Percentiles rank a stretch among this genome's conserved stretches.
phyloP scores from a whole-genome alignment of 2,113 vertebrate genomes.

The Eretmochelys imbricata region DNA sequence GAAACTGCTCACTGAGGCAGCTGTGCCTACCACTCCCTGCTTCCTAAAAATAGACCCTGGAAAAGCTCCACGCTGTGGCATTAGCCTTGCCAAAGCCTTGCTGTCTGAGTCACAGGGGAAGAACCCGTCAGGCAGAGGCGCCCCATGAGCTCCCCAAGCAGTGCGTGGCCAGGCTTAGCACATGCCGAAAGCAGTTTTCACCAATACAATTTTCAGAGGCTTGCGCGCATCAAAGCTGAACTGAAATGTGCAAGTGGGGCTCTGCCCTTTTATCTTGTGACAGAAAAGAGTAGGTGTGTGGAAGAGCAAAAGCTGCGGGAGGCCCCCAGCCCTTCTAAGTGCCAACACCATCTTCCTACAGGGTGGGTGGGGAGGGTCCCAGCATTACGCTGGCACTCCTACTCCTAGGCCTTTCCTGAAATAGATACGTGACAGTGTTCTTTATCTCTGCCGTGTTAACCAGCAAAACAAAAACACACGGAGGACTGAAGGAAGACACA shows the following conservation, averaged over 20 bases:
- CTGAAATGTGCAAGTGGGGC: not conserved
- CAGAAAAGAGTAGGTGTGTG: not conserved
- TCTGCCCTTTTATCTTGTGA: conserved; percentile 5
- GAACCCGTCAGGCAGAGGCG: not conserved
- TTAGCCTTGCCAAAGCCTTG: not conserved
- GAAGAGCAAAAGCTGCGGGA: conserved; percentile 7
- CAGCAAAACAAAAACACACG: not conserved
- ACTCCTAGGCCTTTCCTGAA: not conserved
- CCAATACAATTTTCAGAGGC: accelerated
- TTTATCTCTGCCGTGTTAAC: accelerated
- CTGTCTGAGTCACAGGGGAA: conserved; percentile 24
- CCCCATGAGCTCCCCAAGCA: accelerated
- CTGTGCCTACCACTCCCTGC: conserved; percentile 25
- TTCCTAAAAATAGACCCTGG: conserved; percentile 68
- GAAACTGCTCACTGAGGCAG: conserved; percentile 43
- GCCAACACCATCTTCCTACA: not conserved
- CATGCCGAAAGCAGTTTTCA: not conserved
- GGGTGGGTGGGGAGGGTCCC: conserved; percentile 47
- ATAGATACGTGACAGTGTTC: accelerated
- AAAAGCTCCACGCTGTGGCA: accelerated
- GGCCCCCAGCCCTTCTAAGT: not conserved
- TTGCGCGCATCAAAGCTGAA: not conserved
- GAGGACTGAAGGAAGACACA: not conserved
- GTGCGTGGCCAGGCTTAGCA: not conserved
- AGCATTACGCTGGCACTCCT: not conserved